Base-by-base conservation (phyloP, 2,797 vertebrate genomes). In the Monodelphis domestica region DNA sequence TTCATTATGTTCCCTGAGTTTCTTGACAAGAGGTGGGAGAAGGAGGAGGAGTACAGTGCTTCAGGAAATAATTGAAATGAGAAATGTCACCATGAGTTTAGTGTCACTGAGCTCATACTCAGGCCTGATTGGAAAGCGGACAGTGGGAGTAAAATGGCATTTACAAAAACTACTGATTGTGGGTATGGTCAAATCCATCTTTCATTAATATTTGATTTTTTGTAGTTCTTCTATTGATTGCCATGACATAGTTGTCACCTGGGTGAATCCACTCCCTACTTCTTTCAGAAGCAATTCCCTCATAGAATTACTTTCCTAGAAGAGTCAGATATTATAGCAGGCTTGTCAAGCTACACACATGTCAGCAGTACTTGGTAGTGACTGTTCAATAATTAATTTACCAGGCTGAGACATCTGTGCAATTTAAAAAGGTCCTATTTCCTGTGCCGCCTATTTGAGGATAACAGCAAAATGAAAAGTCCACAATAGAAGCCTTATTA, bases 121-220 rank as follows among this genome's bases (percentile, higher is more conserved):
- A 91, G 90, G 53, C 63, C 93, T 88, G 93, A 90, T 70, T 91
- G 52, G 30, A 93, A 94, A 93, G 91, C 50, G 93, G 92, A 91
- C 54, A 89, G 91, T 38, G 33, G 90, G 95, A 97, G 30, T 53
- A 95, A 97, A 95, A 95, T 29, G 89, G 70, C 94, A 96, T 95
- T 96, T 94, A 89, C n/a, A 90, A 94, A 96, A 96, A 91, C 87
- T 56, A 95, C 45, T 2, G 0, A 94, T 91, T 50, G 54, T 57
- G 28, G 51, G 53, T 53, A 78, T 0, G 38, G 91, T 92, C 63
- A 96, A 94, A 97, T 95, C 92, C 93, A 96, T 94, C 92, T 96
- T 96, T 95, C 96, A 97, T 97, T 96, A 97, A 96, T 95, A 97
- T 96, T 96, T 97, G 52, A 96, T 90, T 92, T 96, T 94, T 92